These are phyloP conservation scores for Watsonalla binaria DNA, from an alignment of 2,888 invertebrate species.

Conservation along the genomic window DNA sequence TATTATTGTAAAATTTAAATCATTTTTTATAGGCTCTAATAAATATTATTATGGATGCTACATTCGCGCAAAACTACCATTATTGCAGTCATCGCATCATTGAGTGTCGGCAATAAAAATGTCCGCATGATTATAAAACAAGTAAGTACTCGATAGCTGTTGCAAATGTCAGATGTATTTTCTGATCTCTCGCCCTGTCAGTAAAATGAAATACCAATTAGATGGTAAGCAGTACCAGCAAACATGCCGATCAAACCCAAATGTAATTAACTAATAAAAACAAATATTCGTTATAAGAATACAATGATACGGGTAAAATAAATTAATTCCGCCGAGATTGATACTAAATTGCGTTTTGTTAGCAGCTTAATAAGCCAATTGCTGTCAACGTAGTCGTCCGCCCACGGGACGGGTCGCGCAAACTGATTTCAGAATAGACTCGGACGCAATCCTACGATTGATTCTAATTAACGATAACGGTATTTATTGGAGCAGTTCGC, in stretches of 20 bases:
- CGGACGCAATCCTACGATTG: slow-evolving; percentile 70
- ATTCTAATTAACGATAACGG: slow-evolving; percentile 77
- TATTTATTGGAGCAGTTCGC: slow-evolving; percentile 74
- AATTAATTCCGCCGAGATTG: slow-evolving; percentile 42
- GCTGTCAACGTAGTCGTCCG: slow-evolving; percentile 60
- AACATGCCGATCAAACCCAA: neutral
- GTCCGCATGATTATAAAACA: neutral
- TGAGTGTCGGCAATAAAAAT: neutral
- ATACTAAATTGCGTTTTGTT: slow-evolving; percentile 51
- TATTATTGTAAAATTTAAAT: no score
- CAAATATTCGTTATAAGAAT: slow-evolving; percentile 36
- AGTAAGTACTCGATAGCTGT: neutral
- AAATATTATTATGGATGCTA: neutral
- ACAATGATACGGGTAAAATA: slow-evolving; percentile 37
- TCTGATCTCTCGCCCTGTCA: neutral
- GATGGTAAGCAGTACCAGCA: neutral
- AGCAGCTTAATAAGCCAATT: slow-evolving; percentile 65
- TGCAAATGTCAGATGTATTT: neutral
- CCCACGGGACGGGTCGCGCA: slow-evolving; percentile 30
- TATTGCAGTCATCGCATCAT: neutral
- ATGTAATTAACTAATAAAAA: slow-evolving; percentile 16
- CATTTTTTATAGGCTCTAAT: no score
- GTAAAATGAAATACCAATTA: no score
- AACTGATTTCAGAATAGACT: slow-evolving; percentile 67
- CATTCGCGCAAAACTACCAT: neutral